Base-by-base conservation (phyloP, 64 coral and sea anemone species). In the Actinia equina region DNA sequence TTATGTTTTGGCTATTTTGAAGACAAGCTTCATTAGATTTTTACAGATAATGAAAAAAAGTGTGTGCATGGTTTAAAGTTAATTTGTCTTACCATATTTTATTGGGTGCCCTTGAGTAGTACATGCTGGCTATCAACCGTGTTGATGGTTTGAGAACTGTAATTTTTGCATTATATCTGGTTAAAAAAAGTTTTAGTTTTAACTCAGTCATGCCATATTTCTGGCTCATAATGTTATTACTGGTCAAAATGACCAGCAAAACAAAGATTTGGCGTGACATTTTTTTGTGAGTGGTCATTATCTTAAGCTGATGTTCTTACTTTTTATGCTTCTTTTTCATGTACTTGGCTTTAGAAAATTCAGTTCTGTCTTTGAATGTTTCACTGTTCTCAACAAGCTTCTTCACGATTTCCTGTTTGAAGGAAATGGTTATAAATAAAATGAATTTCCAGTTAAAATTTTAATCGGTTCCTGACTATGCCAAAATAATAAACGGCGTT, bases 321-420 rank as follows among this genome's bases (percentile, higher is more conserved):
- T 94, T 95, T 93, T 95, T 99, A 44, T 84, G 78, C 89, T 99
- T 99, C 91, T 93, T 99, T 23, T 93, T 99, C 88, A 86, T 95
- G 65, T 99, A 99, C 53, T 99, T 99, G 44, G 91, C 97, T 89
- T 99, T 84, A 7, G 97, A 99, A 89, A 95, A 99, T 82, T 99
- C 90, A 83, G 97, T 95, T 78, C 93, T 95, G 19, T 99, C 91
- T 85, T 99, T 92, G 56, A 93, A 99, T 54, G 97, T 95, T 45
- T 71, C 77, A 89, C 97, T 99, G 86, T 99, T 99, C 86, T 99
- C 88, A 55, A 99, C 88, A 14, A 99, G 90, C 77, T 99, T 93
- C 43, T 99, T 91, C 67, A 99, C 93, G 87, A 99, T 95, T 80
- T 95, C 93, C 97, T 99, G 59, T 37, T 79, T 64, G 23, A 45